phyloP scores from a whole-genome alignment of 2,113 vertebrate species.

The Bothrops jararaca region DNA sequence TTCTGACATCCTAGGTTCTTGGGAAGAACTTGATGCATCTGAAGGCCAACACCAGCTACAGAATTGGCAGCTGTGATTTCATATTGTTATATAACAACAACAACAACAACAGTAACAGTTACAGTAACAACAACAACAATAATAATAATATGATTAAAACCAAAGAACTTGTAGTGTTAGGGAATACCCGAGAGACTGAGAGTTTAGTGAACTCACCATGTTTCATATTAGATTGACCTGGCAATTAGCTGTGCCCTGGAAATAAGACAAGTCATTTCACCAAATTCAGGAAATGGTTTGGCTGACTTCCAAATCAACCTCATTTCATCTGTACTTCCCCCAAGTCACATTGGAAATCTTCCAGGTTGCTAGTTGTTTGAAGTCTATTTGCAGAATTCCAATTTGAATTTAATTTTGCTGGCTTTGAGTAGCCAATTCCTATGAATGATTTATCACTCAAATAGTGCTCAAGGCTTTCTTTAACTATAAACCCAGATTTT shows the following conservation, averaged over 20 bases:
- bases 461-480: background rate
- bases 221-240: background rate
- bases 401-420: background rate
- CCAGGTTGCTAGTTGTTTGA: background rate
- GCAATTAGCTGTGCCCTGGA: background rate
- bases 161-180: background rate
- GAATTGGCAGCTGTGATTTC: background rate
- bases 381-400: background rate
- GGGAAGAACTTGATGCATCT: background rate
- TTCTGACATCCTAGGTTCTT: background rate
- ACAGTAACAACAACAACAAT: no score
- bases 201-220: background rate
- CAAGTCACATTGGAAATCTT: background rate
- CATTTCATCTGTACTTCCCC: background rate
- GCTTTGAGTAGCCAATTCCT: background rate
- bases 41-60: background rate
- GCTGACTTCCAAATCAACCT: background rate
- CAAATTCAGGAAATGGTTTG: background rate
- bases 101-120: no score
- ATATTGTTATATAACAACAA: background rate
- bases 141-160: background rate
- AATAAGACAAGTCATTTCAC: background rate
- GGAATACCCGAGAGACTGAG: background rate
- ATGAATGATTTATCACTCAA: background rate
- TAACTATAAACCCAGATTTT: background rate